Conservation (phyloP, 2,797 vertebrate species). For the Rousettus madagascariensis region DNA sequence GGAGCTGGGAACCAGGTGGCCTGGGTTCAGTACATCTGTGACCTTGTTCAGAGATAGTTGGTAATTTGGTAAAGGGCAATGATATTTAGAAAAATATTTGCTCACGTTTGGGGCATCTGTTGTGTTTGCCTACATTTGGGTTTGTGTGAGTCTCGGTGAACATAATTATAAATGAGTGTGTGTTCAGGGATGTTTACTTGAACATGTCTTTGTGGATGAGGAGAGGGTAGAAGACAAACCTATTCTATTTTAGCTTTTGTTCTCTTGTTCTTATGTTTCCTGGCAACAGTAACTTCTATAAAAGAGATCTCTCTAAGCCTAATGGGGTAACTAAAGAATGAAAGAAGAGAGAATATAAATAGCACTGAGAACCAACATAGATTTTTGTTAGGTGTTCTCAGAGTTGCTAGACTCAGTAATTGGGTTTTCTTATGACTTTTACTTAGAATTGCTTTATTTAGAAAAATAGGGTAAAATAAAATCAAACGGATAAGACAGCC, state of each 20-base stretch:
- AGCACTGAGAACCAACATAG: slow-evolving; percentile 48
- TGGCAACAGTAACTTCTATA: slow-evolving; percentile 62
- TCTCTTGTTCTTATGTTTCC: slow-evolving; percentile 70
- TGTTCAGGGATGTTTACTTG: not conserved
- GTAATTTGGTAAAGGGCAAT: not conserved
- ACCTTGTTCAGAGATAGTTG: not conserved
- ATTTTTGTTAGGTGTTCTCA: slow-evolving; percentile 63
- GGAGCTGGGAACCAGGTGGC: not conserved
- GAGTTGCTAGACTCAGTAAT: slow-evolving; percentile 57
- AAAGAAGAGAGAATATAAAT: slow-evolving; percentile 58
- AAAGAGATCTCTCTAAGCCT: slow-evolving; percentile 56
- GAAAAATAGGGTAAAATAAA: slow-evolving; percentile 55
- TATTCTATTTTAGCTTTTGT: slow-evolving; percentile 59
- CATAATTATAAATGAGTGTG: not conserved
- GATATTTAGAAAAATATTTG: not conserved
- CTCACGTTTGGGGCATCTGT: not conserved
- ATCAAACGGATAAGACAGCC: not conserved
- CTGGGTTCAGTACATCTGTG: not conserved
- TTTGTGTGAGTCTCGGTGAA: not conserved
- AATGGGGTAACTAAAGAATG: slow-evolving; percentile 65
- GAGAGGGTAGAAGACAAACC: not conserved
- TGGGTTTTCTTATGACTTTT: slow-evolving; percentile 50
- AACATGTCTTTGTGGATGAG: not conserved
- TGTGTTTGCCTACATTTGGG: not conserved
- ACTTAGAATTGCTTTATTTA: slow-evolving; percentile 48